phyloP scores from a whole-genome alignment of 2,797 vertebrate species.

The Muscicapa comitata region DNA sequence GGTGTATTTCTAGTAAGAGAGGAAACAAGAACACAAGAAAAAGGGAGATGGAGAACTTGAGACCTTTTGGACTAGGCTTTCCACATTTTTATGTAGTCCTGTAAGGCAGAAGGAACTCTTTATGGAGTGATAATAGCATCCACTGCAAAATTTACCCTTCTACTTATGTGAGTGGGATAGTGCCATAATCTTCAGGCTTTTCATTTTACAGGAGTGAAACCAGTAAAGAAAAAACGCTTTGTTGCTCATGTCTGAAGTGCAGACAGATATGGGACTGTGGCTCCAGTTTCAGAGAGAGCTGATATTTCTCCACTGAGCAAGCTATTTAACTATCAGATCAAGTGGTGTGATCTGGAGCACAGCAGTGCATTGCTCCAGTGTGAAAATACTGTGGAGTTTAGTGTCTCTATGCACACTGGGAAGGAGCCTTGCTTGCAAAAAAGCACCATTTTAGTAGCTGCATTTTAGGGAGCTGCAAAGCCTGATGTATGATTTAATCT shows the following conservation, averaged over 20 bases:
- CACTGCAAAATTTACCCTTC: neutral
- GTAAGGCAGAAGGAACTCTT: neutral
- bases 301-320: neutral
- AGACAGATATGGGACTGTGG: neutral
- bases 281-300: neutral
- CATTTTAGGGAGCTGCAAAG: neutral
- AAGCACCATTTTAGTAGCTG: neutral
- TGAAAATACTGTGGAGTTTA: neutral
- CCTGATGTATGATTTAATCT: neutral
- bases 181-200: slow-evolving; percentile 14
- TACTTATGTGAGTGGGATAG: neutral
- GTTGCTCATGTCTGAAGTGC: neutral
- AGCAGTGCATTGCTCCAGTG: neutral
- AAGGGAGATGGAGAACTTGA: neutral
- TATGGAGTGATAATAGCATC: neutral
- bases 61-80: slow-evolving; percentile 32
- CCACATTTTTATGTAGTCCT: slow-evolving; percentile 19
- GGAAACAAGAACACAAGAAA: neutral
- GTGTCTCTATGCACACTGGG: neutral
- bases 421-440: neutral
- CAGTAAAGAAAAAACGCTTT: slow-evolving; percentile 38
- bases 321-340: neutral
- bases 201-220: slow-evolving; percentile 50
- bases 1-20: slow-evolving; percentile 10
- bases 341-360: neutral